Percentiles rank a stretch among this genome's conserved stretches.
These are phyloP conservation scores for Malurus leucopterus DNA, from an alignment of 2,797 vertebrate genomes.

Conservation along the genomic window DNA sequence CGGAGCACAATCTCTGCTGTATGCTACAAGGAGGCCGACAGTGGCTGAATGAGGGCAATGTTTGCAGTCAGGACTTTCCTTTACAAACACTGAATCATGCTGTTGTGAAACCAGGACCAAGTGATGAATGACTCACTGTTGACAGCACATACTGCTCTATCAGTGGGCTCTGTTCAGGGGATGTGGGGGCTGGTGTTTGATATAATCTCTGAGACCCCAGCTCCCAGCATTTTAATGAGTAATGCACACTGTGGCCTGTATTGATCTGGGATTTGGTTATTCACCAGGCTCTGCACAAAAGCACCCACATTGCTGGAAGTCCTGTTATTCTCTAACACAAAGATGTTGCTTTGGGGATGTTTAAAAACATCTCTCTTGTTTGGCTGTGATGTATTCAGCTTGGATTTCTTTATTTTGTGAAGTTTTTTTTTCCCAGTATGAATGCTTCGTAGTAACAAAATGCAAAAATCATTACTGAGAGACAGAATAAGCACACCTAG, in stretches of 20 bases:
- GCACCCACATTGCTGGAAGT: background rate
- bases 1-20: background rate
- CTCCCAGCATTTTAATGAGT: conserved; percentile 35
- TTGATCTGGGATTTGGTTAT: conserved; percentile 46
- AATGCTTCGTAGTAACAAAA: background rate
- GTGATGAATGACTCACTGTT: conserved; percentile 67
- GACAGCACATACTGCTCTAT: conserved; percentile 54
- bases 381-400: background rate
- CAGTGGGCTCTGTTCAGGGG: conserved; percentile 44
- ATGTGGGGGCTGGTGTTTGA: conserved; percentile 32
- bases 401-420: background rate
- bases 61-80: conserved; percentile 44
- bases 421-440: background rate
- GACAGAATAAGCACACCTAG: background rate
- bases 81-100: conserved; percentile 57
- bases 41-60: conserved; percentile 44
- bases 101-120: conserved; percentile 40
- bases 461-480: background rate
- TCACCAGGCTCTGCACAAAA: background rate
- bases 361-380: conserved; percentile 13
- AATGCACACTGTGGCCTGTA: conserved; percentile 2
- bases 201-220: conserved; percentile 33
- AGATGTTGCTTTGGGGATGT: background rate
- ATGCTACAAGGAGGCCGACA: background rate
- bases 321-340: conserved; percentile 12